A percentile compares a stretch with the other conserved stretches of the same genome.
These are phyloP conservation scores for Hippoglossus hippoglossus DNA, from an alignment of 2,797 vertebrate genomes.

Conservation along the genomic window DNA sequence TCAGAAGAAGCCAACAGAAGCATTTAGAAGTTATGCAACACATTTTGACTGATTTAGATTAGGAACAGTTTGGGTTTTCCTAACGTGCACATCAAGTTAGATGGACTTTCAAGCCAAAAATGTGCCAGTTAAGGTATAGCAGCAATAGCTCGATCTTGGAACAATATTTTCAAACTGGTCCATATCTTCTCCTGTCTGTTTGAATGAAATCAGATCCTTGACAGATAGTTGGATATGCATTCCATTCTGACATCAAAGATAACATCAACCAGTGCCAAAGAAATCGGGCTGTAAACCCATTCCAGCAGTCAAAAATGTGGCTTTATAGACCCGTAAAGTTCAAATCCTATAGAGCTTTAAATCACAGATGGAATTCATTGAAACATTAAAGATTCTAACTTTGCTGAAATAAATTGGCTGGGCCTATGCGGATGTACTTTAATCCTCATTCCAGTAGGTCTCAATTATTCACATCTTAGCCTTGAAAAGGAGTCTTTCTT, in stretches of 20 bases:
- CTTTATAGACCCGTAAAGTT: conserved; percentile 69
- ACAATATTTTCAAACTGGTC: conserved; percentile 33
- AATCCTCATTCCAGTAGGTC: conserved; percentile 49
- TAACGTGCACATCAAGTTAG: conserved; percentile 30
- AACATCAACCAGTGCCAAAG: conserved; percentile 65
- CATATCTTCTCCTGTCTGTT: conserved; percentile 46
- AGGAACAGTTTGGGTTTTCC: conserved; percentile 6
- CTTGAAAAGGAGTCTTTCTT: conserved; percentile 16
- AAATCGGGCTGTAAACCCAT: conserved; percentile 61
- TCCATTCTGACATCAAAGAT: conserved; percentile 74
- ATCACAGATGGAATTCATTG: conserved; percentile 58
- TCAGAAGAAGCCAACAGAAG: conserved; percentile 1
- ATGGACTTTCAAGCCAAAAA: conserved; percentile 31
- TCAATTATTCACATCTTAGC: conserved; percentile 39
- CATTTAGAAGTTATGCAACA: not conserved
- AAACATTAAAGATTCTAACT: conserved; percentile 54
- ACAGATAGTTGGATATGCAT: conserved; percentile 66
- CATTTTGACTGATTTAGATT: conserved; percentile 20
- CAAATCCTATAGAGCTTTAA: conserved; percentile 54
- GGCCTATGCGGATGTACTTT: conserved; percentile 45
- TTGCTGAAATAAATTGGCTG: conserved; percentile 58
- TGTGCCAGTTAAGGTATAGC: conserved; percentile 32
- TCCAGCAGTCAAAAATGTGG: conserved; percentile 60
- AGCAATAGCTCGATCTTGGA: conserved; percentile 32
- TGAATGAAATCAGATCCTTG: conserved; percentile 60